These are phyloP conservation scores for Sebastes cheni DNA, from an alignment of 2,797 vertebrate species.

Conservation along the genomic window DNA sequence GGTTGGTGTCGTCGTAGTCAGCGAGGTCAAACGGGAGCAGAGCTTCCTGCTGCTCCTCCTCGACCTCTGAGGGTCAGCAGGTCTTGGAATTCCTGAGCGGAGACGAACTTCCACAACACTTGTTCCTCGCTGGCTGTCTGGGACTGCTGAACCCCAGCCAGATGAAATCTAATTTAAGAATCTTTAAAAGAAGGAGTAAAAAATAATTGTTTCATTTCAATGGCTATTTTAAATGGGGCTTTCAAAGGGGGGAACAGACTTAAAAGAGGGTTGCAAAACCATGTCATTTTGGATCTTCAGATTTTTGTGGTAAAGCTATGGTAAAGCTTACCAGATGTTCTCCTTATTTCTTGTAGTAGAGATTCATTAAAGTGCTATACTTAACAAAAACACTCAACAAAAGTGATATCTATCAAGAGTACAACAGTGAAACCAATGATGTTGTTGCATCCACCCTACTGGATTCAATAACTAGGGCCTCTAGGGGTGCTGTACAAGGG, in stretches of 20 bases:
- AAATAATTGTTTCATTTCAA: not conserved
- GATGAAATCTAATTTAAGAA: slow-evolving; percentile 31
- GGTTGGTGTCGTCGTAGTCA: not conserved
- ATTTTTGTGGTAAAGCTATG: not conserved
- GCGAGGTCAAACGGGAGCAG: slow-evolving; percentile 27
- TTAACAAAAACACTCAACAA: not conserved
- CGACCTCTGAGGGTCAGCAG: slow-evolving; percentile 37
- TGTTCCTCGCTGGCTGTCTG: slow-evolving; percentile 21
- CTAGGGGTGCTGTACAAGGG: not conserved
- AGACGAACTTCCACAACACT: slow-evolving; percentile 56
- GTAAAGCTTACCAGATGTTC: not conserved
- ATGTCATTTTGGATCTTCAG: not conserved
- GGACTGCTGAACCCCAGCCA: not conserved
- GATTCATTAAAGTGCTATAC: not conserved
- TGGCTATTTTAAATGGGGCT: not conserved
- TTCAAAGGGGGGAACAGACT: not conserved
- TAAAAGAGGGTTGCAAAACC: not conserved
- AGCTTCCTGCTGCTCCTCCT: slow-evolving; percentile 9
- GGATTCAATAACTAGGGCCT: not conserved
- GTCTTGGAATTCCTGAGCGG: slow-evolving; percentile 57
- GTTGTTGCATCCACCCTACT: not conserved
- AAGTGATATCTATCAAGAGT: not conserved
- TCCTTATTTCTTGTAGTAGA: not conserved
- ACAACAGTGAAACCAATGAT: not conserved
- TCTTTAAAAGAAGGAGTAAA: slow-evolving; percentile 2